Evolutionary conservation across 2,113 vertebrate species (phyloP).

Genomic region (Arizona elegans): DNA sequence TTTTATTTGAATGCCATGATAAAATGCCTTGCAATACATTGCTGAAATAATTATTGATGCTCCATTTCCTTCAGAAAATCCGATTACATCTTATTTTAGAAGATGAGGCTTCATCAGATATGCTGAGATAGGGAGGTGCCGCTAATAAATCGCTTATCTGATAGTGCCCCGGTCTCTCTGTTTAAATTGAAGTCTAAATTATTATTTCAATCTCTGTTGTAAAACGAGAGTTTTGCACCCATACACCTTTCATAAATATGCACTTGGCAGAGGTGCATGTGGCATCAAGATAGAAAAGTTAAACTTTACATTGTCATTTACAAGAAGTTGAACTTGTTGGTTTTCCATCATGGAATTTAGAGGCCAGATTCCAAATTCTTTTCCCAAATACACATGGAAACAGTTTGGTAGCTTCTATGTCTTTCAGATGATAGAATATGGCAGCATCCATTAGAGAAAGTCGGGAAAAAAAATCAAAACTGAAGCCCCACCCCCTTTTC

Average conservation of each 20-base stretch:
- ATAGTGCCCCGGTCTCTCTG: background rate
- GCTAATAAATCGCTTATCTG: constrained; percentile 25
- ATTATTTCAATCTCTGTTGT: constrained; percentile 36
- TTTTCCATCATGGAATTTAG: background rate
- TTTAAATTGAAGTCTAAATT: constrained; percentile 30
- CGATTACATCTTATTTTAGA: constrained; percentile 34
- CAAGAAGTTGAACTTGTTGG: constrained; percentile 28
- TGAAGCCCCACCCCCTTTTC: background rate
- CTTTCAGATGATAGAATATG: background rate
- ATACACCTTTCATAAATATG: constrained; percentile 24
- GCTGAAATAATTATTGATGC: constrained; percentile 31
- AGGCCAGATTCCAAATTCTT: background rate
- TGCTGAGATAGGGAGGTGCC: constrained; percentile 1
- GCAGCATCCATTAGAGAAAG: background rate
- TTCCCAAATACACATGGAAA: background rate
- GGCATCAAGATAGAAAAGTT: background rate
- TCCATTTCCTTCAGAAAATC: constrained; percentile 35
- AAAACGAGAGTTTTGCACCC: constrained; percentile 22
- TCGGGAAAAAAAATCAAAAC: too few species aligned
- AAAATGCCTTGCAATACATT: constrained; percentile 20
- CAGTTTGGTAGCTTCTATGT: background rate
- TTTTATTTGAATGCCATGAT: constrained; percentile 36
- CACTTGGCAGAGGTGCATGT: background rate
- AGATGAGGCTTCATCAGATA: constrained; percentile 14
- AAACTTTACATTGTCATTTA: background rate